Evolutionary conservation across 2,888 invertebrate genomes (phyloP), one percentile per base, ranked within the genome.

Genomic region (Deilephila porcellus): DNA sequence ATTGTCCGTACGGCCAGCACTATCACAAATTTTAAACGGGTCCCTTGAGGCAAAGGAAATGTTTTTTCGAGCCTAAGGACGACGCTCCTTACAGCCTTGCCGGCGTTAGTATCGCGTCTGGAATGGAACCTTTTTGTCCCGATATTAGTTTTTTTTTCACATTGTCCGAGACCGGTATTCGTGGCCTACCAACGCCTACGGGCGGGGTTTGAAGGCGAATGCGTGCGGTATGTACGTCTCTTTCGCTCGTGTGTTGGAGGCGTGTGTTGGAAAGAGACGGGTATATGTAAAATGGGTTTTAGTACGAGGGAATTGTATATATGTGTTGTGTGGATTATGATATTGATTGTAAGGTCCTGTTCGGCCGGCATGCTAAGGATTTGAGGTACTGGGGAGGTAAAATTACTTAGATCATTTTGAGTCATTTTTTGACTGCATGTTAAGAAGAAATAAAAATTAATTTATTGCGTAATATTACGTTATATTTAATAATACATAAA

Each of bases 51-150:
- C n/a, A 37, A 64, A 32, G 62, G 32, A 14, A 52, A 25, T 20
- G n/a, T 67, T 67, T 67, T 67, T 67, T 67, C 79, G 71, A 75
- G 79, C 86, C 86, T 56, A 84, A 91, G 91, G 91, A 91, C 86
- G 86, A 86, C 79, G 81, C 83, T 90, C 91, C 91, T 88, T 87
- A 76, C 86, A 83, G 87, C 87, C 89, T 79, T 88, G 78, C 71
- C 72, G 74, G 79, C 63, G 63, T 32, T 64, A 64, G 62, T 71
- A 70, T 59, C 70, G 53, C 53, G 62, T 72, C 74, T 74, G 74
- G 86, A 85, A 87, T 85, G 75, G 79, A 86, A 88, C 90, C 91
- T 91, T 91, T 90, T 90, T 91, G 91, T 91, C 90, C 90, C 90
- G 81, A 81, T 82, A 83, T 89, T 88, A 88, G 84, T 82, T 86